Evolutionary conservation across 2,113 vertebrate species (phyloP), one percentile per base, ranked within the genome.

Genomic region (Chaenogobius annularis): DNA sequence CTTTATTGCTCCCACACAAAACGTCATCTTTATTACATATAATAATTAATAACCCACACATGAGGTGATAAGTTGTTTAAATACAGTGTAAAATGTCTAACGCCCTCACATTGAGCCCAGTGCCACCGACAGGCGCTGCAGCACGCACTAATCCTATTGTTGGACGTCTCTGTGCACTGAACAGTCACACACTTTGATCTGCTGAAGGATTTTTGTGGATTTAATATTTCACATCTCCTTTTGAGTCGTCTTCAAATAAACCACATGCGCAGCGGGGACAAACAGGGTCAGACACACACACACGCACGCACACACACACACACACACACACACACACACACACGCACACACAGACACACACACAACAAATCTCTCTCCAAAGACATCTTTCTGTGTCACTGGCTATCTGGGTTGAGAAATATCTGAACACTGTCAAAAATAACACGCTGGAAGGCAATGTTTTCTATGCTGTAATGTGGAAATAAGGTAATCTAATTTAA

Each of bases 171-270:
- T 74, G 72, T 73, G 84, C 85, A 88, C 74, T 65, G 80, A 83
- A 84, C 87, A 87, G 81, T 74, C 80, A 59, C 68, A 68, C 78
- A 85, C 88, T 89, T 89, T 90, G 84, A 88, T 89, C 87, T 87
- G 73, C 66, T 77, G 78, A 89, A 85, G 83, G 84, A 81, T 88
- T 89, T 87, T 75, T 83, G 81, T 63, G 69, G 91, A 90, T 91
- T 90, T 82, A 85, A 85, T 70, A 78, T 66, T 77, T 74, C 67
- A 52, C 67, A 68, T 72, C 72, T 83, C 65, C 82, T 75, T 69
- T 59, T 77, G 70, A 84, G 37, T 52, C 67, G 50, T 67, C 73
- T 83, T 76, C 56, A 76, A 75, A 65, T 56, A 58, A 69, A 72
- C 68, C 52, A 47, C 75, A 70, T 15, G 14, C 15, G 44, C 22